A percentile compares a stretch with the other conserved stretches of the same genome.
phyloP scores from a whole-genome alignment of 30 jellyfish, hydroid and myxozoan genomes.

The Clytia hemisphaerica region DNA sequence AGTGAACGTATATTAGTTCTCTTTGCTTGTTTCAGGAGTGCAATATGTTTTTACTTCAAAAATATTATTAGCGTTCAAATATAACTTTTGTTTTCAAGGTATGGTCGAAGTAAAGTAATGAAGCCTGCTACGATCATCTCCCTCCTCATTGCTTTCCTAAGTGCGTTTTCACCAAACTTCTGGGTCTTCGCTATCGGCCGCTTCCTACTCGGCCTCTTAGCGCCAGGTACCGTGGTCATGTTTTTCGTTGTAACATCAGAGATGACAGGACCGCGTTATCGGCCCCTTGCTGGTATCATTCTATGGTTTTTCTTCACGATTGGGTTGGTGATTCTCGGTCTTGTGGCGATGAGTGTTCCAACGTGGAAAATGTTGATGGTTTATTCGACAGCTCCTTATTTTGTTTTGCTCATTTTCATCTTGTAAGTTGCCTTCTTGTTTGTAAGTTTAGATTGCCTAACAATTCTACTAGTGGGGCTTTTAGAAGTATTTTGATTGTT shows the following conservation, averaged over 20 bases:
- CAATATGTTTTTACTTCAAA: not conserved
- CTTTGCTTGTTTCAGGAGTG: too few species aligned
- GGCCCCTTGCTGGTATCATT: constrained; percentile 47
- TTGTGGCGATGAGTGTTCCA: constrained; percentile 44
- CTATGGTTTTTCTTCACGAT: constrained; percentile 38
- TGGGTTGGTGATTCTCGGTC: constrained; percentile 40
- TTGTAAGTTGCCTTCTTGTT: constrained; percentile 40
- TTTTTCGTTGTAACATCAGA: constrained; percentile 27
- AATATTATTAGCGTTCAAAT: not conserved
- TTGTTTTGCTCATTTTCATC: constrained; percentile 39
- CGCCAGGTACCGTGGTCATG: constrained; percentile 40
- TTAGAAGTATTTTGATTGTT: too few species aligned
- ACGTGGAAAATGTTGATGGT: constrained; percentile 52
- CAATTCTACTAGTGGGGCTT: too few species aligned
- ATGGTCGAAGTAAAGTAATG: constrained; percentile 46
- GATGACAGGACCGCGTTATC: constrained; percentile 42
- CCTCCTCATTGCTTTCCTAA: constrained; percentile 23
- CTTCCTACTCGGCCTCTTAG: constrained; percentile 40
- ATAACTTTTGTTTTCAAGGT: constrained; percentile 39
- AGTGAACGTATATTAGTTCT: too few species aligned
- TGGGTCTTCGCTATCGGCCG: constrained; percentile 43
- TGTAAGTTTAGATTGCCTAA: too few species aligned
- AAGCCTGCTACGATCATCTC: constrained; percentile 22
- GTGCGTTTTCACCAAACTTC: constrained; percentile 63
- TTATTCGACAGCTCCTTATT: constrained; percentile 47